Conservation (phyloP, 2,113 vertebrate species). For the Centropristis striata region DNA sequence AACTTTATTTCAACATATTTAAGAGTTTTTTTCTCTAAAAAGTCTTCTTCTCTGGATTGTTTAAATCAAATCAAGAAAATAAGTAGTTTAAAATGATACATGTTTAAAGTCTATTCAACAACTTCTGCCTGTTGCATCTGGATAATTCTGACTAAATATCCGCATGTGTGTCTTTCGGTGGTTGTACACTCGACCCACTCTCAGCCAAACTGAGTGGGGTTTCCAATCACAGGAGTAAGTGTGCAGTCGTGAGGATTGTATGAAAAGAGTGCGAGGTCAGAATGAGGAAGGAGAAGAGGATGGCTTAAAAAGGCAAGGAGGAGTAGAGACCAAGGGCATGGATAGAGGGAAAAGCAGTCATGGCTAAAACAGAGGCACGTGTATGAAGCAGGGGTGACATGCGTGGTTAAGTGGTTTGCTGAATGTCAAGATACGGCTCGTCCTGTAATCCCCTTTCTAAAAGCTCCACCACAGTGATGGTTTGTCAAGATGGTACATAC, state of each 20-base stretch:
- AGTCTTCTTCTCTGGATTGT: background rate
- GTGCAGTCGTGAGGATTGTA: slow-evolving; percentile 5
- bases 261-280: slow-evolving; percentile 46
- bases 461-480: slow-evolving; percentile 26
- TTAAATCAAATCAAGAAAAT: background rate
- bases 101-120: background rate
- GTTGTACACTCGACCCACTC: background rate
- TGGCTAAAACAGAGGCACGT: slow-evolving; percentile 49
- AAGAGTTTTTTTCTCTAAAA: background rate
- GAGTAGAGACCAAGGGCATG: slow-evolving; percentile 15
- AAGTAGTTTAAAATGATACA: too few relatives aligned
- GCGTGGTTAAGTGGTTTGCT: slow-evolving; percentile 60
- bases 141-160: background rate
- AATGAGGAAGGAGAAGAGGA: slow-evolving; percentile 27
- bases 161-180: background rate
- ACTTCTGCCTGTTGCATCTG: background rate
- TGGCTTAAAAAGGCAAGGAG: slow-evolving; percentile 17
- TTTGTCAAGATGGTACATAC: slow-evolving; percentile 5
- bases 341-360: slow-evolving; percentile 4
- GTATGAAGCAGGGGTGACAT: slow-evolving; percentile 48
- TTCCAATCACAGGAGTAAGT: background rate
- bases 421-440: slow-evolving; percentile 58
- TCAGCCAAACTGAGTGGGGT: slow-evolving; percentile 1
- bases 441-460: slow-evolving; percentile 47
- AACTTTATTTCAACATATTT: too few relatives aligned